Base-by-base conservation (phyloP, 2,113 vertebrate species). In the Oreocharis arfaki region DNA sequence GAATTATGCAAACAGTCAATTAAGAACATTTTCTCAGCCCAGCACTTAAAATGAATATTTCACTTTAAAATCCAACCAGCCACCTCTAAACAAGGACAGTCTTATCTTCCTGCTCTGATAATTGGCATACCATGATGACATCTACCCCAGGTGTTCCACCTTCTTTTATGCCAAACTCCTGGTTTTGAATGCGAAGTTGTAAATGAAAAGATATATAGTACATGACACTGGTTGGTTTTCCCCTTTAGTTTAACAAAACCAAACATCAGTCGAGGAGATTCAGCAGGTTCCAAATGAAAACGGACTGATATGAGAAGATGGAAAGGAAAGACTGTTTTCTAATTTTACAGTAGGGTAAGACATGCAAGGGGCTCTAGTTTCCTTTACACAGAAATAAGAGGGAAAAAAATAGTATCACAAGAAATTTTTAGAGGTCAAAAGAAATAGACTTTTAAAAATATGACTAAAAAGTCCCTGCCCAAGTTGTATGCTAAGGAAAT, bases 171-270 rank as follows among this genome's bases (percentile, higher is more conserved):
- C 74, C 61, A 95, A 98, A 96, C 49, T 96, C 88, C 84, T 97
- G 93, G 49, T 92, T 97, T 92, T 96, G 96, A 95, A 96, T 53
- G 28, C 97, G 96, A 73, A 98, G 97, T 98, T 98, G 84, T 50
- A 96, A 97, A 94, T 35, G 23, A 94, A 84, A 91, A 96, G 32
- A 39, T 23, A 85, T 7, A 37, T 22, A 63, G 13, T 3, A 33
- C 3, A 2, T 65, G 61, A 73, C 37, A 35, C 17, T 32, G 20
- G 8, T 23, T 6, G 3, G 1, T 10, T 59, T 53, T 24, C 8
- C 24, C 20, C 11, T 52, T 44, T 37, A 69, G 17, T 52, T 85
- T 71, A 75, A 68, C 8, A 57, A 83, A 80, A 27, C 3, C 10
- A 70, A 68, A 24, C 3, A 64, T 26, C 30, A 56, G 7, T 14